These are phyloP conservation scores for Pandemis cinnamomeana DNA, from an alignment of 2,888 invertebrate species.

Conservation along the genomic window DNA sequence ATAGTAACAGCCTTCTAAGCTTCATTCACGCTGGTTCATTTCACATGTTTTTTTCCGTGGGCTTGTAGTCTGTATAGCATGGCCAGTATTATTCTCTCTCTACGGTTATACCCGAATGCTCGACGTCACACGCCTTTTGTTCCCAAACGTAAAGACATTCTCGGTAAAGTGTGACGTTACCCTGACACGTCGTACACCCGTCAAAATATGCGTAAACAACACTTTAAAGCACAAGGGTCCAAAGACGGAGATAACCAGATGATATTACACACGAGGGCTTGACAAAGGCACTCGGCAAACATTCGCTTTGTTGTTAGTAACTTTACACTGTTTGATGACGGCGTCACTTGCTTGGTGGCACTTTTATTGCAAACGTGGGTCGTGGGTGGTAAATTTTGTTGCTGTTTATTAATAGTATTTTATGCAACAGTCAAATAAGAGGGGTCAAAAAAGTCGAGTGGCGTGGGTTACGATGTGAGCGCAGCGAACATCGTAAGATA, in stretches of 20 bases:
- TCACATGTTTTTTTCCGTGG: too few relatives aligned
- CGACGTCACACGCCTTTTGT: too few relatives aligned
- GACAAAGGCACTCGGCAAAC: constrained; percentile 35
- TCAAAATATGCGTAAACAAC: constrained; percentile 25
- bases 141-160: not conserved
- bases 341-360: not conserved
- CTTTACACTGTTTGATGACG: constrained; percentile 16
- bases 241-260: constrained; percentile 23
- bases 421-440: too few relatives aligned
- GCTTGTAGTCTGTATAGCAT: too few relatives aligned
- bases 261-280: constrained; percentile 16
- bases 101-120: too few relatives aligned
- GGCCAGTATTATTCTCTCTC: too few relatives aligned
- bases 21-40: too few relatives aligned
- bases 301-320: constrained; percentile 29
- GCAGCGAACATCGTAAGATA: too few relatives aligned
- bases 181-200: constrained; percentile 1
- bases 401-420: not conserved
- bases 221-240: constrained; percentile 16
- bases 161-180: not conserved
- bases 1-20: too few relatives aligned
- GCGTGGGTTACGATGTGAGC: too few relatives aligned
- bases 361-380: not conserved
- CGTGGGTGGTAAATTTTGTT: not conserved
- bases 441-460: too few relatives aligned